Evolutionary conservation across 2,888 invertebrate genomes (phyloP), one percentile per base, ranked within the genome.

Genomic region (Drosophila villosipedis): DNA sequence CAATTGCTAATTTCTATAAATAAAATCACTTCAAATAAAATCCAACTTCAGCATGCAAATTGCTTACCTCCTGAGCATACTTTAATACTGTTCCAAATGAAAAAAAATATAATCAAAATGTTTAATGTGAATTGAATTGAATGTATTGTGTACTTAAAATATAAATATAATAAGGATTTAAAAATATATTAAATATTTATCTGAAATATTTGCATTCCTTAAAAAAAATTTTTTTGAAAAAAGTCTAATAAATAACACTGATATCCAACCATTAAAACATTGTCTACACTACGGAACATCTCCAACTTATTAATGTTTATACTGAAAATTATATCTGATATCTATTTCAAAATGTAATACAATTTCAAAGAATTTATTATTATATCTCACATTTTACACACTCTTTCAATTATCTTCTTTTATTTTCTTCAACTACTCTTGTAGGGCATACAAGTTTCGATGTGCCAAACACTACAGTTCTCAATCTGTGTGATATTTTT

Each of bases 1-100:
- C 69, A 78, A 64, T 71, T 69, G 82, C 69, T 82, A 82, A 83
- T 82, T 69, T 76, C 82, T 82, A 83, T 83, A 83, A 82, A 82
- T 82, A 83, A 83, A 80, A 73, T 69, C 76, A 71, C 60, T n/a
- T n/a, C n/a, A 83, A 82, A 82, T 82, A 83, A 83, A 80, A 73
- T 69, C 76, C 69, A 58, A 69, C 52, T 64, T 76, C 76, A 63
- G 59, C 66, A 64, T 43, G 69, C 59, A 64, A 76, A 77, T 25
- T 4, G 47, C 47, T 16, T 47, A 16, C 14, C 43, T 14, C 1
- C 47, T 47, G 4, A 22, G 1, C 25, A 4, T 25, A 47, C 2
- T 47, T 47, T 16, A 19, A 55, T 55, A 28, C 55, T 37, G 37
- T 55, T 55, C 1, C 35, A 12, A 28, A 28, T 49, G 4, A 1